Percentiles rank a stretch among this genome's conserved stretches.
These are phyloP conservation scores for Dione juno DNA, from an alignment of 2,888 invertebrate genomes.

Conservation along the genomic window DNA sequence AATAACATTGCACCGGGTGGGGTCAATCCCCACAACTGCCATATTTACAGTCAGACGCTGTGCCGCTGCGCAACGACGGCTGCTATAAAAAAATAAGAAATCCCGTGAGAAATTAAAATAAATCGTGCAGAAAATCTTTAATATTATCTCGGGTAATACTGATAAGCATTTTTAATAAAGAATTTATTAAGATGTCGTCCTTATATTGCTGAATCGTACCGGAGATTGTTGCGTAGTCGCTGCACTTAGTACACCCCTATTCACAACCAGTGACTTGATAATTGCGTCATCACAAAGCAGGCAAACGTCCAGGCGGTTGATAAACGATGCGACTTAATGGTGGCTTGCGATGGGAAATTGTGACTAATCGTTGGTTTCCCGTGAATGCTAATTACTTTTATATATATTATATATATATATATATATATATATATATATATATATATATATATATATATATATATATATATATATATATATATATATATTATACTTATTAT, in stretches of 20 bases:
- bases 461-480: background rate
- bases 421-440: no score
- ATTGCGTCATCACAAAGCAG: conserved; percentile 25
- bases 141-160: background rate
- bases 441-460: no score
- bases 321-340: conserved; percentile 27
- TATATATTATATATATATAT: no score
- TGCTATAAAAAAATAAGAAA: no score
- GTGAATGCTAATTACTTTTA: background rate
- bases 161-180: background rate
- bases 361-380: conserved; percentile 10
- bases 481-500: background rate
- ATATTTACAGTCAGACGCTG: no score
- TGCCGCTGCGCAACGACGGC: no score
- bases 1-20: no score
- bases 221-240: conserved; percentile 15
- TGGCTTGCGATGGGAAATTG: conserved; percentile 15
- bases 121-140: background rate
- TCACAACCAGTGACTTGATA: conserved; percentile 17
- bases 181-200: background rate
- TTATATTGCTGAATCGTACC: conserved; percentile 3
- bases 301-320: conserved; percentile 23
- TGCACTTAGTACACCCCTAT: conserved; percentile 27
- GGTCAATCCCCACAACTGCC: no score
- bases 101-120: no score